Base-by-base conservation (phyloP, 2,888 invertebrate species). In the Beris morrisii region DNA sequence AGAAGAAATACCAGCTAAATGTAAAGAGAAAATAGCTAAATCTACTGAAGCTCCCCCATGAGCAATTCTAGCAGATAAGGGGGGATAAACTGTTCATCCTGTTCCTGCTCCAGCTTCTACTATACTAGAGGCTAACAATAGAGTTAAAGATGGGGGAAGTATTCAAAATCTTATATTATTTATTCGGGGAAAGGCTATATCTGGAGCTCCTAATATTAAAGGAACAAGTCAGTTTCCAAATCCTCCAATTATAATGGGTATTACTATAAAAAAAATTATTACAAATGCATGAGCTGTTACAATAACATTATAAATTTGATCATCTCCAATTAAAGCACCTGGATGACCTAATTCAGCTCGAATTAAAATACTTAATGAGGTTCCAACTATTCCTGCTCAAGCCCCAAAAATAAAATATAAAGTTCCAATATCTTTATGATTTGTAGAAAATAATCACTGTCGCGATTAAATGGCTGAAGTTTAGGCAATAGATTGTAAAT, bases 121-220 rank as follows among this genome's bases (percentile, higher is more conserved):
- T 74, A 88, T 80, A 73, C 84, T 84, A 73, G 88, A 87, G 64
- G 83, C 80, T 74, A 88, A 77, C 77, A 91, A 74, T 54, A 92
- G 72, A n/a, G 83, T 82, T 73, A 92, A 73, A 9, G 89, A 87
- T 0, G 89, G 88, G 0, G 88, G 88, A n/a, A 92, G 71, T 65
- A 92, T 70, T 84, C 91, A 92, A 83, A 91, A 92, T 78, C 90
- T 91, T 85, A 91, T 87, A 83, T 91, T 91, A 85, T 92, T 92
- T 84, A 92, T 84, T 76, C 90, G 90, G 0, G 91, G 91, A 63
- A 91, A 92, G 9, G 89, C 88, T 83, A 92, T 91, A 84, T 93
- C 92, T 4, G 90, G 89, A 0, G 88, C 87, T 70, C 88, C 88
- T 75, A 92, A 73, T 83, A 92, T 89, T 80, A 92, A 73, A 5